Evolutionary conservation across 2,797 vertebrate species (phyloP), one percentile per base, ranked within the genome.

Genomic region (Toxotes lorentzi): DNA sequence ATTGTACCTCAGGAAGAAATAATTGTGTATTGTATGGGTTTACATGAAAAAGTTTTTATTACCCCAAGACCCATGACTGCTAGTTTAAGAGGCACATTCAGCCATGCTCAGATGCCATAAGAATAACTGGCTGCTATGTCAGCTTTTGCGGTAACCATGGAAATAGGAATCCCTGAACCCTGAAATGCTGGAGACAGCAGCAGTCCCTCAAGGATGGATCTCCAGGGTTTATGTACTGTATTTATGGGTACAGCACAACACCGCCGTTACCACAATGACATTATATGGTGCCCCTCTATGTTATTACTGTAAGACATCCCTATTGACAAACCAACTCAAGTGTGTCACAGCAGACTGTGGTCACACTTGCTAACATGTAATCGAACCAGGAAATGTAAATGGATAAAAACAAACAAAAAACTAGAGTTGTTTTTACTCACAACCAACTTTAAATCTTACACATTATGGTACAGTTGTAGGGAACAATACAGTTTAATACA

Each of bases 41-140:
- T n/a, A 50, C 64, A 27, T 56, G 1, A 48, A 24, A 35, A 61
- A 6, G 14, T 38, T 45, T n/a, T 41, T 60, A 48, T 40, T 64
- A 32, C 7, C 5, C 7, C 21, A n/a, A 19, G 40, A 61, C 30
- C 24, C 3, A 11, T 34, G 0, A 57, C 64, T 47, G 62, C 10
- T 54, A 32, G 16, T 27, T 32, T 34, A 38, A 32, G 16, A 66
- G 13, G 19, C 59, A 17, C 50, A 59, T 41, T 80, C 27, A 65
- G 14, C 41, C n/a, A 24, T 32, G 16, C 27, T 65, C 8, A 38
- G 8, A 38, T 38, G 38, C 10, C 38, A 38, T 38, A 12, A 59
- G 24, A 66, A 57, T 63, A 50, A 67, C 4, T 16, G 48, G 21
- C 59, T 57, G 56, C 38, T 63, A 48, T 70, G 63, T 75, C 70